These are phyloP conservation scores for Zelostemma sp. DNA, from an alignment of 1,140 invertebrate genomes.

Conservation along the genomic window DNA sequence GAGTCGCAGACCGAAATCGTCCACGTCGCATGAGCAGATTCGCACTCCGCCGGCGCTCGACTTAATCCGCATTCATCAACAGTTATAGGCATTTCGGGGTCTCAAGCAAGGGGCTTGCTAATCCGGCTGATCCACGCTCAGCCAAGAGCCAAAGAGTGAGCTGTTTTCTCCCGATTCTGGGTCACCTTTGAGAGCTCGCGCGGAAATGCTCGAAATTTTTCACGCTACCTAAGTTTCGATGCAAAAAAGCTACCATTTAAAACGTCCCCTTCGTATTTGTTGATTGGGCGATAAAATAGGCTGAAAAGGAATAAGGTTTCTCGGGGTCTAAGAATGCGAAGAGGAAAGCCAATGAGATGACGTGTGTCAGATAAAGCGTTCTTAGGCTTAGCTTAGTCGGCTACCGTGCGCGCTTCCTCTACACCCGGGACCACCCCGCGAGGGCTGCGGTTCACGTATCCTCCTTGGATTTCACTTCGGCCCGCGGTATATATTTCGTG, in stretches of 20 bases:
- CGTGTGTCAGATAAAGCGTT: slow-evolving; percentile 50
- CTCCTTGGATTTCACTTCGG: slow-evolving; percentile 47
- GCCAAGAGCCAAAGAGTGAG: slow-evolving; percentile 32
- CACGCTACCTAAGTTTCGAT: too few relatives aligned
- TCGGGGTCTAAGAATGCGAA: slow-evolving; percentile 25
- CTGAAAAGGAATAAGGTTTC: slow-evolving; percentile 28
- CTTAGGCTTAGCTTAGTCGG: slow-evolving; percentile 50
- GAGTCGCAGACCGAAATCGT: slow-evolving; percentile 26
- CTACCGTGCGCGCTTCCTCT: slow-evolving; percentile 43
- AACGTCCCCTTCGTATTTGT: not conserved
- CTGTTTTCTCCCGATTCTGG: slow-evolving; percentile 45
- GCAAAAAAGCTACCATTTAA: too few relatives aligned
- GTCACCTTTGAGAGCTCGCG: slow-evolving; percentile 30
- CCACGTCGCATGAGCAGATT: slow-evolving; percentile 38
- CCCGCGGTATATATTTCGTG: slow-evolving; percentile 37
- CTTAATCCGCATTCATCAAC: slow-evolving; percentile 51
- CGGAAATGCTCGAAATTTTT: too few relatives aligned
- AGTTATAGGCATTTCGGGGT: slow-evolving; percentile 45
- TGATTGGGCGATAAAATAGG: not conserved
- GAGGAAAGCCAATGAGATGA: slow-evolving; percentile 41
- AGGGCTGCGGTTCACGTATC: slow-evolving; percentile 24
- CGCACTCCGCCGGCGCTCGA: slow-evolving; percentile 37
- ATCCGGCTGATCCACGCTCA: slow-evolving; percentile 55
- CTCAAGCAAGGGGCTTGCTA: slow-evolving; percentile 47
- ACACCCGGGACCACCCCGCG: slow-evolving; percentile 44